A percentile compares a stretch with the other conserved stretches of the same genome.
These are phyloP conservation scores for Malacoctenus gilli DNA, from an alignment of 2,797 vertebrate species.

Conservation along the genomic window DNA sequence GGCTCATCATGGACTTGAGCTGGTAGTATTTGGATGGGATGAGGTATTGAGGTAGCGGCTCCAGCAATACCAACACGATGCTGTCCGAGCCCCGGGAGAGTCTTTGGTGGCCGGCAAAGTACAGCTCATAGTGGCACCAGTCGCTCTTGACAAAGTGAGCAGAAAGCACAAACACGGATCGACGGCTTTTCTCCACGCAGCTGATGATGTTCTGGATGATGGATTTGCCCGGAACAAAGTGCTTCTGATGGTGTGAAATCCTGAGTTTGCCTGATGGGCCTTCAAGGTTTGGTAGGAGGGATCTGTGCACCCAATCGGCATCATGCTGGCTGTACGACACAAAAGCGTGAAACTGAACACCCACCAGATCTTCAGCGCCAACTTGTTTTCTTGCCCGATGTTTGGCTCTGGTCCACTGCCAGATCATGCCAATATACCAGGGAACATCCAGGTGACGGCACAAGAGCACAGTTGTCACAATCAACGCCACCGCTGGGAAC, in stretches of 20 bases:
- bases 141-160: conserved; percentile 91
- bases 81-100: conserved; percentile 80
- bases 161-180: conserved; percentile 89
- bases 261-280: conserved; percentile 55
- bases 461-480: conserved; percentile 56
- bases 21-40: conserved; percentile 89
- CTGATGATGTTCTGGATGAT: conserved; percentile 90
- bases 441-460: conserved; percentile 83
- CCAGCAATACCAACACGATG: conserved; percentile 88
- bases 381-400: conserved; percentile 68
- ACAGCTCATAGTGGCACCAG: conserved; percentile 95
- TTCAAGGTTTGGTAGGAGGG: conserved; percentile 85
- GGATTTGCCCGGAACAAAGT: conserved; percentile 87
- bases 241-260: conserved; percentile 88
- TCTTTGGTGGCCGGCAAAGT: conserved; percentile 89
- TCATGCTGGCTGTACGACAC: conserved; percentile 90
- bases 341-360: conserved; percentile 86
- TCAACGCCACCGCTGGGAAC: conserved; percentile 67
- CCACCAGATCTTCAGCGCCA: conserved; percentile 66
- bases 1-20: conserved; percentile 86
- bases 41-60: conserved; percentile 83
- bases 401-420: conserved; percentile 88
- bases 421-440: conserved; percentile 90
- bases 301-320: conserved; percentile 82
- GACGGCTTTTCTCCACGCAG: conserved; percentile 89